Base-by-base conservation (phyloP, 2,113 vertebrate species). In the Amazona guildingii region DNA sequence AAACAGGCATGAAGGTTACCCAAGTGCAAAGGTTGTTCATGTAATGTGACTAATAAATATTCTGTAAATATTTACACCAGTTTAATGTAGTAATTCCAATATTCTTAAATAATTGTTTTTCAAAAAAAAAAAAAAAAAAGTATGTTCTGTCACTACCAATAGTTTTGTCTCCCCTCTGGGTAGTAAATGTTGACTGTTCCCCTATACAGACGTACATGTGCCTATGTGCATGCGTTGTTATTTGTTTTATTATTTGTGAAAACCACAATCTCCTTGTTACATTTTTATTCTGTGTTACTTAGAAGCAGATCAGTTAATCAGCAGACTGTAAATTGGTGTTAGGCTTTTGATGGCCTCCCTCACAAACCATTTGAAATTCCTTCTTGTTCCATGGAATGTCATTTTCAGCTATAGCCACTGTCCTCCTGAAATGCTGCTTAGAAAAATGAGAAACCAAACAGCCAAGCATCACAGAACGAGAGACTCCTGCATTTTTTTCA, bases 21-120 rank as follows among this genome's bases (percentile, higher is more conserved):
- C 51, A 68, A 35, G 28, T 54, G 46, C 86, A 66, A 83, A 39
- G 25, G 29, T 24, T 61, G 9, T 70, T 97, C 20, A 15, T 83
- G 39, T 69, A 70, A 9, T 28, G 3, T 90, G 46, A 54, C 69
- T 93, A 78, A 81, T 49, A 81, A 90, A 62, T 69, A 73, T 41
- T 86, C 67, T 86, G 44, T 88, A 90, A 90, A 88, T 92, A 88
- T 88, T 95, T 97, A 86, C 48, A 74, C n/a, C 14, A 69, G 11
- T 51, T 70, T 75, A 82, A 44, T 35, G 9, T 55, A 4, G 13
- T 67, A 82, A 43, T 18, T 73, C 55, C 27, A 35, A 7, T 61
- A 39, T 84, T 64, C 31, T 61, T 20, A 61, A 90, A 76, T 64
- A 51, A 88, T 39, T 59, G 16, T 7, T 79, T 76, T 83, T 73